phyloP scores from a whole-genome alignment of 2,797 vertebrate genomes.

The Hoplostethus atlanticus region DNA sequence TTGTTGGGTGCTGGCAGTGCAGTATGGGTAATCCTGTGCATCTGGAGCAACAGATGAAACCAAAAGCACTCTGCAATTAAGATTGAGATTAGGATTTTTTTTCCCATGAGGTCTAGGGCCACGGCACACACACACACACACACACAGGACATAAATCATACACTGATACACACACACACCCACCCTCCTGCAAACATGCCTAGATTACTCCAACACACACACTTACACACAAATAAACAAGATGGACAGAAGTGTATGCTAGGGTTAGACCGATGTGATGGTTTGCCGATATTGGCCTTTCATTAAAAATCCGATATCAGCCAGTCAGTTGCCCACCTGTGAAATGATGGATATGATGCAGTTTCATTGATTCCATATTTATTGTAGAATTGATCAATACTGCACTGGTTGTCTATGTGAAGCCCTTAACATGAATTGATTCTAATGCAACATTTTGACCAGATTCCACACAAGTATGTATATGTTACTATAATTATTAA shows the following conservation, averaged over 20 bases:
- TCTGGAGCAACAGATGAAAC: constrained; percentile 54
- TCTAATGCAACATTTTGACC: too few relatives aligned
- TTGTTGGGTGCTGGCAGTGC: constrained; percentile 35
- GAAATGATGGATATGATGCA: too few relatives aligned
- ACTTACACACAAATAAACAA: background rate
- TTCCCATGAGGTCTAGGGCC: constrained; percentile 20
- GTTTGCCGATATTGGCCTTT: too few relatives aligned
- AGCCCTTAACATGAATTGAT: too few relatives aligned
- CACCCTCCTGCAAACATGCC: constrained; percentile 4
- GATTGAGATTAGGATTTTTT: constrained; percentile 18
- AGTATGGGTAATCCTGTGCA: constrained; percentile 59
- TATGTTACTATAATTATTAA: too few relatives aligned
- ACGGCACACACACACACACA: constrained; percentile 12
- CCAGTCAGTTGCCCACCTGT: too few relatives aligned
- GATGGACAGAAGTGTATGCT: background rate
- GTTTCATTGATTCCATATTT: too few relatives aligned
- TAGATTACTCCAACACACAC: background rate
- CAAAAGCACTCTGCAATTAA: constrained; percentile 35
- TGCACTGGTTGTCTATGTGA: too few relatives aligned
- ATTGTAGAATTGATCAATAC: too few relatives aligned
- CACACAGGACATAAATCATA: background rate
- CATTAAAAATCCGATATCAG: too few relatives aligned
- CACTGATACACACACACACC: constrained; percentile 12
- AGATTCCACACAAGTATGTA: too few relatives aligned
- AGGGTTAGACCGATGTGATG: constrained; percentile 16